These are phyloP conservation scores for Rhaphigaster nebulosa DNA, from an alignment of 2,888 invertebrate species.

Conservation along the genomic window DNA sequence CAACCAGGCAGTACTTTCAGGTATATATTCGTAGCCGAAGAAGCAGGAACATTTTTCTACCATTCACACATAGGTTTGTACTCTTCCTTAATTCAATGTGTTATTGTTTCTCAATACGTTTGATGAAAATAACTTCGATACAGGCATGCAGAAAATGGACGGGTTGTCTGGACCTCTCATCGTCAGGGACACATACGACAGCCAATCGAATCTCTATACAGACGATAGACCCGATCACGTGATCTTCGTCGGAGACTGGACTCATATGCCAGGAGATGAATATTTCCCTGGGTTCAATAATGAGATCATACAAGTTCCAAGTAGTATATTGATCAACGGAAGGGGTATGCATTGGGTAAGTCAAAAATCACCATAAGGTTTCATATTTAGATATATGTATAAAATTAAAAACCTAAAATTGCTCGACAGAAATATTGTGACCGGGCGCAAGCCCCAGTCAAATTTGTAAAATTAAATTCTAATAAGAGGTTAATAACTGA, in stretches of 20 bases:
- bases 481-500: too few relatives aligned
- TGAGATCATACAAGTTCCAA: constrained; percentile 68
- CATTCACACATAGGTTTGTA: constrained; percentile 74
- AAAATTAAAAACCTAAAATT: too few relatives aligned
- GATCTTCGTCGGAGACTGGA: constrained; percentile 73
- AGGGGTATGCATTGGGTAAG: constrained; percentile 67
- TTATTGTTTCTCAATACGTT: background rate
- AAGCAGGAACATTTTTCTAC: constrained; percentile 81
- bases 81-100: background rate
- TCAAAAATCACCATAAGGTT: too few relatives aligned
- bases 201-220: constrained; percentile 68
- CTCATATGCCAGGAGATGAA: constrained; percentile 67
- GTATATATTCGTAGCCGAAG: constrained; percentile 78
- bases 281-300: constrained; percentile 70
- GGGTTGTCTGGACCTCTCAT: constrained; percentile 75
- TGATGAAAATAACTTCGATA: background rate
- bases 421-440: too few relatives aligned
- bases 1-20: constrained; percentile 78
- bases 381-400: too few relatives aligned
- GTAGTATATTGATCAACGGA: constrained; percentile 69
- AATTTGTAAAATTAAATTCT: too few relatives aligned
- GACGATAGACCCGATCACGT: constrained; percentile 72
- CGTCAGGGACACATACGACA: constrained; percentile 72
- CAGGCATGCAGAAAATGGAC: constrained; percentile 75
- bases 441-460: too few relatives aligned